Base-by-base conservation (phyloP, 2,888 invertebrate species). In the Microctonus aethiopoides region DNA sequence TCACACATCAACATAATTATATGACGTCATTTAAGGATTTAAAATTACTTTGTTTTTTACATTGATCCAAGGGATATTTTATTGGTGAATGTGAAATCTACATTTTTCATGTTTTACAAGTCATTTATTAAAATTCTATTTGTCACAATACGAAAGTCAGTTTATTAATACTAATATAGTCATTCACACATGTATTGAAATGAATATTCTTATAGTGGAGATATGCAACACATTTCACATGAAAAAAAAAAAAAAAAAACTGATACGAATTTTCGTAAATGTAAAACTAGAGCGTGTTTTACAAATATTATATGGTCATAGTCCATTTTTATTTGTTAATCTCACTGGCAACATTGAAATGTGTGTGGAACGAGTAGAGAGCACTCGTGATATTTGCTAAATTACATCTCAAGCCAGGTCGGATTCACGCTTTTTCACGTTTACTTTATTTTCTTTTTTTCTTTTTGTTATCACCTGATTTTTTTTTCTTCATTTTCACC, bases 281-380 rank as follows among this genome's bases (percentile, higher is more conserved):
- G 22, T 39, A 39, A 39, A 41, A 41, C 41, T 62, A 62, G 62
- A 16, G 13, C 56, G 56, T 29, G 29, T 41, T 34, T 29, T 26
- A 29, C n/a, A 46, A 62, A 62, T 46, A 39, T 26, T 46, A 39
- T 16, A 39, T 26, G n/a, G 39, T 36, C 29, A 67, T n/a, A 62
- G 52, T 64, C 54, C 32, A 64, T 64, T 64, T 54, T 64, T 24
- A 60, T 65, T 61, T 13, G 54, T 70, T 60, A 66, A 60, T 34
- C 46, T 29, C 29, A 51, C 26, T 29, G 32, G 20, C 16, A 29
- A 11, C 36, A 52, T 24, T 54, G 61, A 29, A 41, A 16, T n/a
- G n/a, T n/a, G n/a, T 16, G 22, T 10, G 11, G 11, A 6, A 56
- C 11, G 56, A 64, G 56, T n/a, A n/a, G 29, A 56, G 56, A 24